Base-by-base conservation (phyloP, 2,888 invertebrate genomes). In the Leucozona laternaria region DNA sequence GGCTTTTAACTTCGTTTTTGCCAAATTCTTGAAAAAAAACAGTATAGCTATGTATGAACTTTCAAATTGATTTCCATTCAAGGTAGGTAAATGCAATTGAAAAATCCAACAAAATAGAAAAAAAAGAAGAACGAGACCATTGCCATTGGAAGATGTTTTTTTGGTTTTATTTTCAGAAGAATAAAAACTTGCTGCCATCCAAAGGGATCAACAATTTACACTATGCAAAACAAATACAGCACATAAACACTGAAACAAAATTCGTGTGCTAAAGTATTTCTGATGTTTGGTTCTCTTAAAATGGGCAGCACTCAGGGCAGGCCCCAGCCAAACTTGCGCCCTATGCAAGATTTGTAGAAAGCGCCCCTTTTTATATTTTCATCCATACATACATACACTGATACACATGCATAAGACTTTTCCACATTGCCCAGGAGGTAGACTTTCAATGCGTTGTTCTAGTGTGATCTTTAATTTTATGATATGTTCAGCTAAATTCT, bases 51-150 rank as follows among this genome's bases (percentile, higher is more conserved):
- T n/a, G n/a, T n/a, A 34, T 31, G 20, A 50, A 66, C 66, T 66
- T 66, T 50, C 5, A 20, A 66, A 66, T 66, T 50, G 48, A 34
- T 66, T 66, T 4, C 31, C 45, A 48, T 20, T 43, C 15, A 66
- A 34, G 66, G 50, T 50, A 66, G n/a, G n/a, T n/a, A n/a, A n/a
- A n/a, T 48, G 50, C 66, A 66, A 20, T 50, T 66, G 48, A 48
- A 48, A 66, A 34, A 50, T 50, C 8, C 5, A 43, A 31, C 20
- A 43, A 20, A 20, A 11, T 13, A 22, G 1, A 15, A 40, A 7
- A 20, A 6, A 15, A 22, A 13, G 15, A 4, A 20, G 5, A 4
- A 40, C 5, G 1, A 43, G 15, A 43, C 40, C 40, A 40, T 40
- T 15, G 13, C 10, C 37, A 60, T 62, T 10, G 15, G 58, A 13